phyloP scores from a whole-genome alignment of 2,113 vertebrate genomes.

The Mohoua ochrocephala region DNA sequence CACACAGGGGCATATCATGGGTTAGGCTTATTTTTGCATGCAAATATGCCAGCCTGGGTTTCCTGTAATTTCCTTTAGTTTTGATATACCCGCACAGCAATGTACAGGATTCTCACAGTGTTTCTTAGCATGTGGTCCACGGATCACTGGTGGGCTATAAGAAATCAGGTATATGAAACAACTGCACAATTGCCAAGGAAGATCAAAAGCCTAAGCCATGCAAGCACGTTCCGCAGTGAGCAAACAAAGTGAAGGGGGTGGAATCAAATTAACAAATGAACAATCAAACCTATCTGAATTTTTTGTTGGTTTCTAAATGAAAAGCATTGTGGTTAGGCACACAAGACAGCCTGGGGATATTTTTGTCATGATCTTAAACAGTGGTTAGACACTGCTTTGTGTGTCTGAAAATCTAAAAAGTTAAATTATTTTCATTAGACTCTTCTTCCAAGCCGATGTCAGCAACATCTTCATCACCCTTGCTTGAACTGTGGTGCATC shows the following conservation, averaged over 20 bases:
- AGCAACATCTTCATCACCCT: neutral
- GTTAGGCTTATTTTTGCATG: neutral
- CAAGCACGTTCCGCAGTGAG: neutral
- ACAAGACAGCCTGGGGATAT: neutral
- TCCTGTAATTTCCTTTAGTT: neutral
- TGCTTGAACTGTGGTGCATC: neutral
- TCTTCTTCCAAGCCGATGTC: neutral
- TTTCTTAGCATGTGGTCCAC: neutral
- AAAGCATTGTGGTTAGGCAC: neutral
- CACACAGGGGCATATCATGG: neutral
- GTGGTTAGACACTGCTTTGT: neutral
- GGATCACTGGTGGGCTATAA: neutral
- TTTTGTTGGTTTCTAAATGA: neutral
- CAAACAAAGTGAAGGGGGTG: neutral
- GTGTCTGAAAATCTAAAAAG: neutral
- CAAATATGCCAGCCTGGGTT: neutral
- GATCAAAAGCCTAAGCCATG: neutral
- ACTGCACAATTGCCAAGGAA: neutral
- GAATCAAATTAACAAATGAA: constrained; percentile 15
- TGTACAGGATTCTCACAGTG: neutral
- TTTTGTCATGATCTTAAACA: neutral
- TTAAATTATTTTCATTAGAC: neutral
- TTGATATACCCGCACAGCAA: neutral
- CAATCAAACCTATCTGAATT: neutral
- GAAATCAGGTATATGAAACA: neutral